Base-by-base conservation (phyloP, 2,113 vertebrate species). In the Nematolebias whitei region DNA sequence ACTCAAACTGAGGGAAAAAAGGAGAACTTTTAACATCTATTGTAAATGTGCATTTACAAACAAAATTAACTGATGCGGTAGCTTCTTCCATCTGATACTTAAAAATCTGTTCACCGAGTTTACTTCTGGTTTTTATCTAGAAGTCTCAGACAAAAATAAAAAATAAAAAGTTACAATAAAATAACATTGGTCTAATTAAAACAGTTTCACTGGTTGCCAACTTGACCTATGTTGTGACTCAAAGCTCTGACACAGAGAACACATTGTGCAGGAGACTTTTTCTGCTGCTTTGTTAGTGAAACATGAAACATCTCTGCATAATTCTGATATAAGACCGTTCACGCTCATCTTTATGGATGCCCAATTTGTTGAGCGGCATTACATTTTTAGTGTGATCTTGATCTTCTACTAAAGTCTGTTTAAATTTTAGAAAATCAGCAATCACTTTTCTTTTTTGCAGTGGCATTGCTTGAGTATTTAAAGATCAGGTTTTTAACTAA, bases 291-390 rank as follows among this genome's bases (percentile, higher is more conserved):
- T 24, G 61, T 71, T 63, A 39, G 20, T 52, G 60, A 54, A 77
- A 76, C 61, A 62, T 80, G 80, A 83, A 74, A 76, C 71, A 66
- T 38, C 51, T 57, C 22, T 65, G 44, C 63, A 63, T 74, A 71
- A 78, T 74, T 38, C 24, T 15, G 74, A 73, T 49, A 26, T 50
- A 59, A 66, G 29, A 35, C 76, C 76, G 80, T 56, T 71, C 39
- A 54, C 61, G 23, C 52, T 70, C 39, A 39, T 44, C 11, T 18
- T n/a, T 19, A 54, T 32, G 43, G 44, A 64, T 32, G 56, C 11
- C 18, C 44, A 53, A 26, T 22, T 11, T 18, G 35, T 66, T 35
- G 24, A 53, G 19, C 65, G 43, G 38, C 8, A 44, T 70, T 54
- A 14, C 14, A 6, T 47, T 59, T 32, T 61, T 23, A 24, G 5